These are phyloP conservation scores for Sphaerophoria taeniata DNA, from an alignment of 2,888 invertebrate genomes.

Conservation along the genomic window DNA sequence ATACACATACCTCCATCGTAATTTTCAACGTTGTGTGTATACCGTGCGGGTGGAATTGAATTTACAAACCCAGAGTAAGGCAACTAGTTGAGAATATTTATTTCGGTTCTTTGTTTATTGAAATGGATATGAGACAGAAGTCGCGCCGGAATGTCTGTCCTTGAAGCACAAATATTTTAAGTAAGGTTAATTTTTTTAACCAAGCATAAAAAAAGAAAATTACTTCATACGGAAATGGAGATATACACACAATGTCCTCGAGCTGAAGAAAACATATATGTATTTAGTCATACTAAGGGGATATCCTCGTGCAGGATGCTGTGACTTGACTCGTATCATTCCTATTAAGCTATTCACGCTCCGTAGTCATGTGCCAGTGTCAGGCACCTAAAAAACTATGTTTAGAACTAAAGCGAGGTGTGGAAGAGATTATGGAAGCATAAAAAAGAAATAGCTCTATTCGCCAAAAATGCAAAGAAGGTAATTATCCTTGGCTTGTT, in stretches of 20 bases:
- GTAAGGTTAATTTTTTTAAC: constrained; percentile 13
- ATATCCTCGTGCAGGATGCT: constrained; percentile 35
- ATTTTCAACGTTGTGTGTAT: no score
- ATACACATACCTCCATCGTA: no score
- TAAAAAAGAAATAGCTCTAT: constrained; percentile 31
- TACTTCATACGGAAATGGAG: constrained; percentile 29
- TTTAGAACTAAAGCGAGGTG: background rate
- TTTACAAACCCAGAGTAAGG: constrained; percentile 11
- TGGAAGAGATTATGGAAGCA: constrained; percentile 37
- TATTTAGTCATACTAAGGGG: background rate
- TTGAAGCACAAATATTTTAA: constrained; percentile 33
- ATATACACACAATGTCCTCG: constrained; percentile 24
- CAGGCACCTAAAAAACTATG: background rate
- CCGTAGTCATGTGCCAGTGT: constrained; percentile 8
- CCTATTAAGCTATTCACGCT: constrained; percentile 38
- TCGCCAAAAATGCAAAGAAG: constrained; percentile 37
- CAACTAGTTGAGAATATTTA: constrained; percentile 50
- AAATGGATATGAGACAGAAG: constrained; percentile 35
- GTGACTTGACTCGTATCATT: constrained; percentile 17
- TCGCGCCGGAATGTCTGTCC: constrained; percentile 47
- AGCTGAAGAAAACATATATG: background rate
- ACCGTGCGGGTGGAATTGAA: background rate
- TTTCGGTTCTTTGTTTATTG: constrained; percentile 30
- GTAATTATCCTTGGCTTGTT: constrained; percentile 60
- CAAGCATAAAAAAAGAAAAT: constrained; percentile 35